phyloP scores from a whole-genome alignment of 64 coral and sea anemone genomes.

The Catalaphyllia jardinei region DNA sequence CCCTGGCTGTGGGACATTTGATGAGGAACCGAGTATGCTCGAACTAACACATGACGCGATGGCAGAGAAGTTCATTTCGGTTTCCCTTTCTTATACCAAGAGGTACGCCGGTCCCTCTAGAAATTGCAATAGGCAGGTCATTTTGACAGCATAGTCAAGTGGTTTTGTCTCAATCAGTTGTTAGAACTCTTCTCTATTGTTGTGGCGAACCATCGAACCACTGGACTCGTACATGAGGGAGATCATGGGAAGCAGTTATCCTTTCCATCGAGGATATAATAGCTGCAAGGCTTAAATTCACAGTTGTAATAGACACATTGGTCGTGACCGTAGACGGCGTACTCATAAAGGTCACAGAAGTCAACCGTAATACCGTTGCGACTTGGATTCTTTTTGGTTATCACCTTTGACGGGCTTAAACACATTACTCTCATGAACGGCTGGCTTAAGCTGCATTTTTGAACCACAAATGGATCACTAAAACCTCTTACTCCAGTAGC shows the following conservation, averaged over 20 bases:
- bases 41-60: no score
- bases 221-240: conserved; percentile 50
- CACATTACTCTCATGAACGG: neutral
- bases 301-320: neutral
- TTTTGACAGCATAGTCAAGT: conserved; percentile 27
- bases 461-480: neutral
- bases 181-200: conserved; percentile 29
- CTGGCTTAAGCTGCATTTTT: neutral
- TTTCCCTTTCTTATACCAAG: no score
- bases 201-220: conserved; percentile 68
- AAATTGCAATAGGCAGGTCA: conserved; percentile 34
- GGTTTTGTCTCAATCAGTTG: conserved; percentile 16
- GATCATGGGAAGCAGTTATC: conserved; percentile 45
- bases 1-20: no score
- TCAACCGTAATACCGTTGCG: no score
- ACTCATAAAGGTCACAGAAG: no score
- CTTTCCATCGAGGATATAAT: conserved; percentile 25
- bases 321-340: no score
- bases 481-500: neutral
- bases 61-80: no score
- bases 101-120: conserved; percentile 44
- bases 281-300: conserved; percentile 8
- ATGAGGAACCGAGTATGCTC: no score
- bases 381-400: neutral
- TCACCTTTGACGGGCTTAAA: neutral